A percentile compares a stretch with the other conserved stretches of the same genome.
phyloP scores from a whole-genome alignment of 2,888 invertebrate genomes.

The Hesperia comma region DNA sequence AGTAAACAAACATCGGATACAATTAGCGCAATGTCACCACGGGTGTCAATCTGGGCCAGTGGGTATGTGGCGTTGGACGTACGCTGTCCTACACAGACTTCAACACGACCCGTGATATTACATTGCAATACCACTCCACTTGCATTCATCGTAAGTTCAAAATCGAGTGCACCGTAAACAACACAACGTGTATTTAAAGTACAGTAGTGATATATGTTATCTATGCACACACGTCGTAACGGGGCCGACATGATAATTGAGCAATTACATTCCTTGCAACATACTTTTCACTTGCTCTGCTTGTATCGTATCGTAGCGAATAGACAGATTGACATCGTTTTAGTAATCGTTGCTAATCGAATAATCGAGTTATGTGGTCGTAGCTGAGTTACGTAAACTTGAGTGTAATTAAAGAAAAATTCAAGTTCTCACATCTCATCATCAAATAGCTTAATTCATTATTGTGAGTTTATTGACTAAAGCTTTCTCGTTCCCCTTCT shows the following conservation, averaged over 20 bases:
- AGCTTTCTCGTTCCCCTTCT: no score
- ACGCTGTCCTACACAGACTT: constrained; percentile 30
- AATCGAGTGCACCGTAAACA: constrained; percentile 11
- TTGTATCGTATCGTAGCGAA: constrained; percentile 13
- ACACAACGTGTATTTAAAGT: constrained; percentile 21
- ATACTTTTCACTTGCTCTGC: constrained; percentile 49
- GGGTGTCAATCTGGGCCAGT: constrained; percentile 64
- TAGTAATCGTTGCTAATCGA: constrained; percentile 4
- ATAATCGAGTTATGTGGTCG: constrained; percentile 8
- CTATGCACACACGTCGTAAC: constrained; percentile 56
- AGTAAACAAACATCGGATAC: constrained; percentile 50
- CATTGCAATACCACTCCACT: constrained; percentile 23
- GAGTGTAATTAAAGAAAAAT: no score
- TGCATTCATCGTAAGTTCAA: constrained; percentile 12
- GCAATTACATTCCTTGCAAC: constrained; percentile 71
- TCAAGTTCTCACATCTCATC: no score
- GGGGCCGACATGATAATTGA: constrained; percentile 66
- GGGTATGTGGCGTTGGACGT: constrained; percentile 43
- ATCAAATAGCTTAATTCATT: no score
- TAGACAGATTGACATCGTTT: constrained; percentile 14
- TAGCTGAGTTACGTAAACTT: constrained; percentile 1
- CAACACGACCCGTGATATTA: not conserved
- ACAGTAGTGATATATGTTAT: constrained; percentile 42
- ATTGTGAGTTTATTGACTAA: no score
- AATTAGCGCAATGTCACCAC: constrained; percentile 63